Conservation (phyloP, 1,140 invertebrate species). For the Calliopsis andreniformis region DNA sequence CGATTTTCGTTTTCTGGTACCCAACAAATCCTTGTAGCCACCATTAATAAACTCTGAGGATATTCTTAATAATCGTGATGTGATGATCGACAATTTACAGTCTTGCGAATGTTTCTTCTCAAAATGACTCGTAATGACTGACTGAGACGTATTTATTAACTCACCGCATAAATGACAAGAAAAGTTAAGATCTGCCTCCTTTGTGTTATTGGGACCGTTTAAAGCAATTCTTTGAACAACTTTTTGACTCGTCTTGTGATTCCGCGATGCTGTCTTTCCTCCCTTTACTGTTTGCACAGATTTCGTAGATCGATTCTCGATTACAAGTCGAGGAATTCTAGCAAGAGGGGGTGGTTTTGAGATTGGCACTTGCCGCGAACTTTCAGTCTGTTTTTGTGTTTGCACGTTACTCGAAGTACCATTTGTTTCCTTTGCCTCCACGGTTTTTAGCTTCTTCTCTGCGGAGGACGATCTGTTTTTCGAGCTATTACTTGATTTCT, state of each 20-base stretch:
- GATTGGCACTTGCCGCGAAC: fast-evolving
- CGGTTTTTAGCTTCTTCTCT: background rate
- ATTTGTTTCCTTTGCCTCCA: background rate
- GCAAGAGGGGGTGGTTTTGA: slow-evolving; percentile 49
- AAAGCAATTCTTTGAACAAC: slow-evolving; percentile 67
- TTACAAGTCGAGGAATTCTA: slow-evolving; percentile 44
- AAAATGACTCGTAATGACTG: slow-evolving; percentile 69
- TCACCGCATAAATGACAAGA: slow-evolving; percentile 76
- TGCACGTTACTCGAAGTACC: background rate
- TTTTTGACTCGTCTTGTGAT: slow-evolving; percentile 18
- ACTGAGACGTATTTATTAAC: slow-evolving; percentile 72
- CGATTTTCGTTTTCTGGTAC: slow-evolving; percentile 65
- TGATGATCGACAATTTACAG: slow-evolving; percentile 65
- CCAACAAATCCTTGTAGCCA: slow-evolving; percentile 62
- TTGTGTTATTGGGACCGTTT: slow-evolving; percentile 59
- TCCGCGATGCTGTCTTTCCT: background rate
- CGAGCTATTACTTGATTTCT: no score
- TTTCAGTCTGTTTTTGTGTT: background rate
- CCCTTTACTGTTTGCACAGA: background rate
- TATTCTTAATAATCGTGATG: slow-evolving; percentile 58
- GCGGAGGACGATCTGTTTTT: background rate
- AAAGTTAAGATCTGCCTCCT: slow-evolving; percentile 59
- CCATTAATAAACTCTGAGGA: slow-evolving; percentile 65
- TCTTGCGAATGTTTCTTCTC: slow-evolving; percentile 66
- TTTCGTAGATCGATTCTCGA: background rate